Evolutionary conservation across 1,140 invertebrate species (phyloP).

Genomic region (Xylocopa sonorina): DNA sequence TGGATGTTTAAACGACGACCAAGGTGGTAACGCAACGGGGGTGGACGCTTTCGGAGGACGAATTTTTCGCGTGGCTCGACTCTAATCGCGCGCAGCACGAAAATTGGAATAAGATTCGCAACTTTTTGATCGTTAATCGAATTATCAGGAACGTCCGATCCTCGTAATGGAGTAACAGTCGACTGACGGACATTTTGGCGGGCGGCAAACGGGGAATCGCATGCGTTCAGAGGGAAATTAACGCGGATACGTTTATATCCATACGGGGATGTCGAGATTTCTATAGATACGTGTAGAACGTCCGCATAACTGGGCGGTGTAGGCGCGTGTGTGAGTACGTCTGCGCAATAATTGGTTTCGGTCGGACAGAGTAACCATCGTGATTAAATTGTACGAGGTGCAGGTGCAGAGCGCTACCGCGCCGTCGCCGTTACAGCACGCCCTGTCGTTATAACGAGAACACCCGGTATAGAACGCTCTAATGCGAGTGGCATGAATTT

Average conservation of each 20-base stretch:
- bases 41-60: too few relatives aligned
- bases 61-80: not conserved
- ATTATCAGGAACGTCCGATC: not conserved
- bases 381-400: conserved; percentile 75
- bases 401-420: conserved; percentile 60
- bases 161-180: not conserved
- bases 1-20: not conserved
- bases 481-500: conserved; percentile 52
- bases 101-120: not conserved
- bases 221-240: conserved; percentile 18
- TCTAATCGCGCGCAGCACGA: too few relatives aligned
- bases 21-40: not conserved
- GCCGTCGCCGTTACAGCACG: conserved; percentile 58
- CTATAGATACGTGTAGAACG: conserved; percentile 36
- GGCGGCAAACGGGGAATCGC: not conserved
- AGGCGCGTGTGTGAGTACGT: conserved; percentile 66
- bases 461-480: conserved; percentile 25
- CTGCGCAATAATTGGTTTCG: conserved; percentile 77
- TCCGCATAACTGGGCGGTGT: conserved; percentile 53
- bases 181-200: not conserved
- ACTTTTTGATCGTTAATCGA: not conserved
- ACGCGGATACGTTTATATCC: conserved; percentile 33
- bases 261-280: conserved; percentile 14
- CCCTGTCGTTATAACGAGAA: conserved; percentile 63
- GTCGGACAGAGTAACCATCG: conserved; percentile 75